Percentiles rank a stretch among this genome's conserved stretches.
These are phyloP conservation scores for Patella depressa DNA, from an alignment of 2,888 invertebrate species.

Conservation along the genomic window DNA sequence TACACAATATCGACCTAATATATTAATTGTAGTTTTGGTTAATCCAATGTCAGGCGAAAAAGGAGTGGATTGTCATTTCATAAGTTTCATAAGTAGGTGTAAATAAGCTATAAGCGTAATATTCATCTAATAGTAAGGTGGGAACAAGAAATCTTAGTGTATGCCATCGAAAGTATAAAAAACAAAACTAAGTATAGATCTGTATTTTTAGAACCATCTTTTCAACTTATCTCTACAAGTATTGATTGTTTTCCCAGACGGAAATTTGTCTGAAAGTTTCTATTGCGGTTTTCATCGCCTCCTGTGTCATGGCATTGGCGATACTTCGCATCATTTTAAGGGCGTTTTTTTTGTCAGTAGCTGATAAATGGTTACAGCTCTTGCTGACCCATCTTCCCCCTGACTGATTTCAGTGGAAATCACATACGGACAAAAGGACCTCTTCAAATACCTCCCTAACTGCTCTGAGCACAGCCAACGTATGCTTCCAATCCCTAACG, in stretches of 20 bases:
- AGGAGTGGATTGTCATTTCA: too few relatives aligned
- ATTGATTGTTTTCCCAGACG: not conserved
- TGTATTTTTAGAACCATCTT: too few relatives aligned
- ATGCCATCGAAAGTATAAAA: too few relatives aligned
- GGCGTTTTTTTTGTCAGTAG: not conserved
- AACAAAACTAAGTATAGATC: too few relatives aligned
- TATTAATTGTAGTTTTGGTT: too few relatives aligned
- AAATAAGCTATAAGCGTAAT: too few relatives aligned
- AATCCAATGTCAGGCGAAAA: too few relatives aligned
- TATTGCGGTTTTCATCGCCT: not conserved
- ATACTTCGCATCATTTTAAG: not conserved
- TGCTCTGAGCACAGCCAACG: not conserved
- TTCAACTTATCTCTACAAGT: too few relatives aligned
- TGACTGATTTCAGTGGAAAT: not conserved
- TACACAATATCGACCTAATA: too few relatives aligned
- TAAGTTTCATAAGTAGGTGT: too few relatives aligned
- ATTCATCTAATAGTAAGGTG: too few relatives aligned
- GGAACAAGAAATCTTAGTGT: too few relatives aligned
- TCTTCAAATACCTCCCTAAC: not conserved
- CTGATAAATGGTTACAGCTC: not conserved
- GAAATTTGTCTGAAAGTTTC: not conserved
- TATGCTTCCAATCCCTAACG: not conserved
- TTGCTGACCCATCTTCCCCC: not conserved
- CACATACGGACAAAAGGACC: not conserved
- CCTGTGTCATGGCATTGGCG: not conserved